These are phyloP conservation scores for Philotrypesis tridentata DNA, from an alignment of 1,140 invertebrate genomes.

Conservation along the genomic window DNA sequence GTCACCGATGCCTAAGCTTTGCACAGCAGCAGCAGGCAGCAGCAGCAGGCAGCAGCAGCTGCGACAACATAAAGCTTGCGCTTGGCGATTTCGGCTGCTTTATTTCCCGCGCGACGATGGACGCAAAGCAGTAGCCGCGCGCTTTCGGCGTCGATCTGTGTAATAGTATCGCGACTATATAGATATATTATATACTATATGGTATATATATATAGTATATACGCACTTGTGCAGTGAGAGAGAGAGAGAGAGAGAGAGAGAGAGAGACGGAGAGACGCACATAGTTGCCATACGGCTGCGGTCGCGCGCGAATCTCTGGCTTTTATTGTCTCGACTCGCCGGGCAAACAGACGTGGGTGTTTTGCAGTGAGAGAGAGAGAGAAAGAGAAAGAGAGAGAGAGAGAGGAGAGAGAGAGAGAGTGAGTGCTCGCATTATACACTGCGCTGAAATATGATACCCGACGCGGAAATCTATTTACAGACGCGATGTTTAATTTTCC, in stretches of 20 bases:
- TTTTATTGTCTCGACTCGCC: neutral
- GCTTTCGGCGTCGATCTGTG: constrained; percentile 36
- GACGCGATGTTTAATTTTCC: no score
- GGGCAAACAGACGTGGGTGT: neutral
- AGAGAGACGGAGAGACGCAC: no score
- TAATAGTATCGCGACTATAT: neutral
- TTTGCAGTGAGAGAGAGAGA: no score
- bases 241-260: no score
- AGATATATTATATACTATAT: neutral
- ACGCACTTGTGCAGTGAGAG: no score
- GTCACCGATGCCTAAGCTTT: neutral
- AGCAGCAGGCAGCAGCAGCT: neutral
- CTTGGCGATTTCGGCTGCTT: neutral
- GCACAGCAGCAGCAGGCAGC: no score
- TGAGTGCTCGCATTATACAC: no score
- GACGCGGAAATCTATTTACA: no score
- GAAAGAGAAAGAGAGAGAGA: no score
- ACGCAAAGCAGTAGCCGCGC: constrained; percentile 1
- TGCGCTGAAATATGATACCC: neutral
- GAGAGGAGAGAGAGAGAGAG: no score
- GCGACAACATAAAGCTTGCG: neutral
- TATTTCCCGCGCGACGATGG: constrained; percentile 16
- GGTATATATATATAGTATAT: neutral
- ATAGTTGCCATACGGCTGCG: neutral
- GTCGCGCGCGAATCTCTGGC: constrained; percentile 8